phyloP scores from a whole-genome alignment of 2,888 invertebrate species.

The Tenthredo amoena region DNA sequence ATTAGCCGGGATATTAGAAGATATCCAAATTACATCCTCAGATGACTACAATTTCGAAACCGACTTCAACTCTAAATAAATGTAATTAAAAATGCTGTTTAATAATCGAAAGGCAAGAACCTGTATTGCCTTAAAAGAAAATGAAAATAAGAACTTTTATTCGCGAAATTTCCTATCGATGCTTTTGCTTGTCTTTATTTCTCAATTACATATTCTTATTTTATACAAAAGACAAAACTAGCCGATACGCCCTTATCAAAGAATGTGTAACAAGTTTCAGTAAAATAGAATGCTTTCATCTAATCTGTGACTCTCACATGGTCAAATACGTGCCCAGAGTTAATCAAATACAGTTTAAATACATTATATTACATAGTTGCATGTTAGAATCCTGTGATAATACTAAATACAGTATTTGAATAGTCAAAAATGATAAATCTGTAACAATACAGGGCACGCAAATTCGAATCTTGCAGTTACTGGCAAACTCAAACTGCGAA shows the following conservation, averaged over 20 bases:
- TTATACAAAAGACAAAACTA: slow-evolving; percentile 12
- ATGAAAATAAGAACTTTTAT: slow-evolving; percentile 23
- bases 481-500: background rate
- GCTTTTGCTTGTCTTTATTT: slow-evolving; percentile 9
- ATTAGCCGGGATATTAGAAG: slow-evolving; percentile 84
- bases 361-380: slow-evolving; percentile 21
- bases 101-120: background rate
- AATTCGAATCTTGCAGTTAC: background rate
- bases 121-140: background rate
- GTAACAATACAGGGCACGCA: background rate
- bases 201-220: background rate
- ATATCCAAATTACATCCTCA: slow-evolving; percentile 79
- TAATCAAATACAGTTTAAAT: slow-evolving; percentile 11
- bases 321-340: background rate
- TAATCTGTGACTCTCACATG: background rate
- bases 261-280: background rate
- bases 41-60: slow-evolving; percentile 84
- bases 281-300: slow-evolving; percentile 7
- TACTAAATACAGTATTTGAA: background rate
- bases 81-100: background rate
- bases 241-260: slow-evolving; percentile 16
- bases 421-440: background rate
- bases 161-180: background rate
- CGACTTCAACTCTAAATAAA: slow-evolving; percentile 77
- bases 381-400: slow-evolving; percentile 9